Conservation (phyloP, 1,140 invertebrate species). For the Drosophila persimilis region DNA sequence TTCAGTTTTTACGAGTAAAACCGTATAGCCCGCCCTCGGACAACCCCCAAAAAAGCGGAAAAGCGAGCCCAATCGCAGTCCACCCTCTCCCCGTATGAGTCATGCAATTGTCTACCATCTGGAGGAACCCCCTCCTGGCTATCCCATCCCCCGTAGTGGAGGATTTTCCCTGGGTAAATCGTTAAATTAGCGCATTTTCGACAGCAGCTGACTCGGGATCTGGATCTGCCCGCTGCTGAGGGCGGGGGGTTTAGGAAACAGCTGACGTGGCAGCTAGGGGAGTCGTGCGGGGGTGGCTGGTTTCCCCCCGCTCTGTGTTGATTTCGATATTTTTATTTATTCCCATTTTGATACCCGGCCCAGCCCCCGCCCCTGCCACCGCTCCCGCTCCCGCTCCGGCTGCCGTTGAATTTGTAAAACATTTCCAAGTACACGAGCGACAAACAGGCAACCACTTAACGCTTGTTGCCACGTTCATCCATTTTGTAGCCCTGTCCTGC, state of each 20-base stretch:
- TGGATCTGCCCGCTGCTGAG: no score
- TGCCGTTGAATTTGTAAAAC: conserved; percentile 69
- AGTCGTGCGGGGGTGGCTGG: background rate
- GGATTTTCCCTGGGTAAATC: conserved; percentile 1
- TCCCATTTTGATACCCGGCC: conserved; percentile 41
- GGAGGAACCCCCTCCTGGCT: conserved; percentile 1
- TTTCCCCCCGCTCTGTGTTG: background rate
- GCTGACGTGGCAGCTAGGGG: conserved; percentile 2
- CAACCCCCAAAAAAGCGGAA: conserved; percentile 20
- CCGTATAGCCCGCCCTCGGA: background rate
- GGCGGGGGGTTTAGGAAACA: background rate
- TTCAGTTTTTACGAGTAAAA: background rate
- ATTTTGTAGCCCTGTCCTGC: conserved; percentile 62
- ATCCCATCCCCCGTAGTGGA: conserved; percentile 1
- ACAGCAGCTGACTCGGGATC: conserved; percentile 6
- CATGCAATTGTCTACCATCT: conserved; percentile 14
- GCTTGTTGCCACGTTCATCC: conserved; percentile 72
- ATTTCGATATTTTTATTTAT: conserved; percentile 25
- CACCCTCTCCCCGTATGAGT: conserved; percentile 30
- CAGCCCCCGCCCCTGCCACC: background rate
- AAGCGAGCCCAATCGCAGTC: conserved; percentile 4
- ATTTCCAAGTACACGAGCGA: conserved; percentile 70
- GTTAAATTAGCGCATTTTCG: conserved; percentile 7
- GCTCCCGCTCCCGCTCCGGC: background rate
- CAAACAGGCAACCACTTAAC: conserved; percentile 74